Conservation (phyloP, 2,888 invertebrate species). For the Seira sanloemensis region DNA sequence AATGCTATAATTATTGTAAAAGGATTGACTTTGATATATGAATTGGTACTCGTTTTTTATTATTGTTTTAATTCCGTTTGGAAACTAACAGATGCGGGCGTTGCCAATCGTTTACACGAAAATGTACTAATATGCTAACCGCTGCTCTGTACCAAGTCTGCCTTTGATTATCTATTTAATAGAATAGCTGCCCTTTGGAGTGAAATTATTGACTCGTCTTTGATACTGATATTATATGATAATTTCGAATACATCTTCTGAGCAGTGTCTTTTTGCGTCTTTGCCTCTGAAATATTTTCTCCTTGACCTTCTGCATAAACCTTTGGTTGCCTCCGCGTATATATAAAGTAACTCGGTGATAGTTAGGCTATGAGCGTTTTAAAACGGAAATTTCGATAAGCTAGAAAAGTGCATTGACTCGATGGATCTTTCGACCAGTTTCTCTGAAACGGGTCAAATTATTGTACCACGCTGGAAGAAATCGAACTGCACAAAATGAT, state of each 20-base stretch:
- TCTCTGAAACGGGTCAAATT: too few species aligned
- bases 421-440: too few species aligned
- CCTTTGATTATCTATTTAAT: constrained; percentile 10
- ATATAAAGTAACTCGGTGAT: background rate
- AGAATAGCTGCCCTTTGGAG: background rate
- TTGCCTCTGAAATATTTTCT: background rate
- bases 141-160: constrained; percentile 10
- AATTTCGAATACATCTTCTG: background rate
- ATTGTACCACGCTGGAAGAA: too few species aligned
- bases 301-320: background rate
- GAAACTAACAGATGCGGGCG: background rate
- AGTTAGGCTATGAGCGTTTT: background rate
- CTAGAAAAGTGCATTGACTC: too few species aligned
- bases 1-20: background rate
- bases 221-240: constrained; percentile 10
- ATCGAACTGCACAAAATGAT: background rate
- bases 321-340: background rate
- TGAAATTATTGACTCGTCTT: background rate
- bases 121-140: too few species aligned
- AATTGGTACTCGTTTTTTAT: background rate
- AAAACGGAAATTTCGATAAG: too few species aligned
- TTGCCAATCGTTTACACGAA: too few species aligned
- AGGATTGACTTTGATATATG: background rate
- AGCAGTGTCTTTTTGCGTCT: background rate
- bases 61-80: background rate